These are phyloP conservation scores for Elgaria multicarinata DNA, from an alignment of 2,113 vertebrate genomes.

Conservation along the genomic window DNA sequence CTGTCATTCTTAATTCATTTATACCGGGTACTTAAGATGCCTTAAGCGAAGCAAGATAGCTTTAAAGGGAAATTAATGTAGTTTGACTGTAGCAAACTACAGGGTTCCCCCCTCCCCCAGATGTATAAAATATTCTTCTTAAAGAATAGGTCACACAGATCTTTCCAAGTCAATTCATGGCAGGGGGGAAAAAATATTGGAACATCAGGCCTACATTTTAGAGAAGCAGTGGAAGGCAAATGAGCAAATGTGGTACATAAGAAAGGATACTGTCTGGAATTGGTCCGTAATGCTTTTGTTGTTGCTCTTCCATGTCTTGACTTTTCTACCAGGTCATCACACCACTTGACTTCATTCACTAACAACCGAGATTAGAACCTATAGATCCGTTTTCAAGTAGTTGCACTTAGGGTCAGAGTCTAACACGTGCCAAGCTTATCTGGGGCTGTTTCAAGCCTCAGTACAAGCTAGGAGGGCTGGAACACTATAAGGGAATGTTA, in stretches of 20 bases:
- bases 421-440: background rate
- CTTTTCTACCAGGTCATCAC: background rate
- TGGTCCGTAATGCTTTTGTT: background rate
- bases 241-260: background rate
- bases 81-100: constrained; percentile 55
- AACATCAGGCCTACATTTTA: background rate
- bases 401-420: background rate
- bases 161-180: constrained; percentile 4
- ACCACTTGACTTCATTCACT: too few species aligned
- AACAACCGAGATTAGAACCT: background rate
- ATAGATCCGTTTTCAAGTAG: background rate
- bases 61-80: constrained; percentile 67
- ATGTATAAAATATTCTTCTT: constrained; percentile 56
- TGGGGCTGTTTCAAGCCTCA: background rate
- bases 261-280: background rate
- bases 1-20: constrained; percentile 70
- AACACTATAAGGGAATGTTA: background rate
- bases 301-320: background rate
- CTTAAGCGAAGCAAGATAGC: constrained; percentile 61
- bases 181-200: background rate
- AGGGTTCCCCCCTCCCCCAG: background rate
- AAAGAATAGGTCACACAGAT: constrained; percentile 27
- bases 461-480: background rate
- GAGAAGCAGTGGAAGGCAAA: background rate
- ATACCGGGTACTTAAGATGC: constrained; percentile 59